Conservation (phyloP, 2,888 invertebrate genomes). For the Deroplatys truncata region DNA sequence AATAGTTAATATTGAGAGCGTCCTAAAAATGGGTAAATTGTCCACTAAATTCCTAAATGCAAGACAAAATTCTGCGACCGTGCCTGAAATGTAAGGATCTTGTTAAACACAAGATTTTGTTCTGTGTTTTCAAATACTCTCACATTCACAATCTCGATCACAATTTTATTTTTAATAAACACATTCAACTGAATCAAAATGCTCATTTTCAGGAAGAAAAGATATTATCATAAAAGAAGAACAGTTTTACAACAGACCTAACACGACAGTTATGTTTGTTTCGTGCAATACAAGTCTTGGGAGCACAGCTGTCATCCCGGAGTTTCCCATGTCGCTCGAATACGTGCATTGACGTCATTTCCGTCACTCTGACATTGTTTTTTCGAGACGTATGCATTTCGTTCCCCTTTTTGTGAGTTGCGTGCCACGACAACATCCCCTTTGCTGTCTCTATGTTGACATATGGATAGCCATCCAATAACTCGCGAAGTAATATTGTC, state of each 20-base stretch:
- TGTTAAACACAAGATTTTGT: no score
- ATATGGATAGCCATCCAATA: neutral
- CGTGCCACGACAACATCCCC: neutral
- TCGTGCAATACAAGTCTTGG: neutral
- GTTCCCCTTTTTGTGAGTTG: neutral
- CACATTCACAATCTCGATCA: no score
- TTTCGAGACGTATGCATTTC: neutral
- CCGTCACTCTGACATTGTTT: neutral
- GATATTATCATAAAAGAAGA: neutral
- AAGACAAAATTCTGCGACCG: no score
- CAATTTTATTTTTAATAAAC: no score
- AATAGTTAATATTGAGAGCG: no score
- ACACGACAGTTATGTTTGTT: neutral
- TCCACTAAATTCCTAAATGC: no score
- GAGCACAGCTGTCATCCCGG: neutral
- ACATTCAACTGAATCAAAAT: no score
- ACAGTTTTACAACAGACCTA: neutral
- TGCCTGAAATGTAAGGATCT: no score
- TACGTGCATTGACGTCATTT: constrained; percentile 10
- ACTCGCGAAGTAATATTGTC: neutral
- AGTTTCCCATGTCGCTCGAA: neutral
- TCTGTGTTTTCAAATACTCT: no score
- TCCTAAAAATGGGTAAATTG: no score
- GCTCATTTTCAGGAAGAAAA: no score
- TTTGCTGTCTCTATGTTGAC: neutral